Evolutionary conservation across 2,113 vertebrate genomes (phyloP).

Genomic region (Anas platyrhynchos): DNA sequence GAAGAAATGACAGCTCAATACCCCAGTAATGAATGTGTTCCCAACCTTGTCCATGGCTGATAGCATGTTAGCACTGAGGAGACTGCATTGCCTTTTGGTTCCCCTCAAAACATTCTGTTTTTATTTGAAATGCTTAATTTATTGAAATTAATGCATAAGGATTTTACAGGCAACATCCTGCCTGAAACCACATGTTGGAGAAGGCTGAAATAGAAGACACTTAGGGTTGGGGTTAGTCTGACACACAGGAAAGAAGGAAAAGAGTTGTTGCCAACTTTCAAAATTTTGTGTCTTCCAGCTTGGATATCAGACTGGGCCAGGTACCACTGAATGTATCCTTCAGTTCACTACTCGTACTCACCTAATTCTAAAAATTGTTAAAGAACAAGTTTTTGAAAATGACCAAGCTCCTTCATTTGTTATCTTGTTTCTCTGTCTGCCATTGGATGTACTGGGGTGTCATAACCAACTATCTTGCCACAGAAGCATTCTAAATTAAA

Average conservation of each 20-base stretch:
- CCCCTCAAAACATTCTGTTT: neutral
- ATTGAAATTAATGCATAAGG: neutral
- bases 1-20: neutral
- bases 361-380: neutral
- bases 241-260: neutral
- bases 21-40: neutral
- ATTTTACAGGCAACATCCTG: constrained; percentile 23
- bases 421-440: neutral
- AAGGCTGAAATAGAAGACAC: neutral
- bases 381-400: neutral
- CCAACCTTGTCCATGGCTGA: neutral
- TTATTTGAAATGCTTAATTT: constrained; percentile 16
- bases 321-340: neutral
- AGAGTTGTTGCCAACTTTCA: neutral
- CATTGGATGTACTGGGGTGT: neutral
- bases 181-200: neutral
- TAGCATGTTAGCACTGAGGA: neutral
- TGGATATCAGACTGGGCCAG: neutral
- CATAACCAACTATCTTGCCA: neutral
- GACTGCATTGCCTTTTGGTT: neutral
- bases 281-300: neutral
- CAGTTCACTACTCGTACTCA: neutral
- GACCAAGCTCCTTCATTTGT: neutral
- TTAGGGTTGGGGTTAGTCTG: neutral
- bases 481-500: neutral